Percentiles rank a stretch among this genome's conserved stretches.
Conservation (phyloP, 1,140 invertebrate species). For the Metaphire vulgaris region DNA sequence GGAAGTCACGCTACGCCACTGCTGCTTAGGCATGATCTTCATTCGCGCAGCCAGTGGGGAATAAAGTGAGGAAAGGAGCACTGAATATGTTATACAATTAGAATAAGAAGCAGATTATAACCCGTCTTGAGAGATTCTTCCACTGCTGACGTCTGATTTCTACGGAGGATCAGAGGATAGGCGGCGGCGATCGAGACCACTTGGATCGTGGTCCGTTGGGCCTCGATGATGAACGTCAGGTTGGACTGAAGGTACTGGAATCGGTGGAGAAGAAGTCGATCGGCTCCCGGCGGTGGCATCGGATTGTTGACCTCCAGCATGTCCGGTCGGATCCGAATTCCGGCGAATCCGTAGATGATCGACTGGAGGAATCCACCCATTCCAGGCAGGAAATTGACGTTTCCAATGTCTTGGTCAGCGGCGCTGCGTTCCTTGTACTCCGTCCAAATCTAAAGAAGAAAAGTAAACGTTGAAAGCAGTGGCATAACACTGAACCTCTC, state of each 20-base stretch:
- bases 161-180: constrained; percentile 20
- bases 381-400: constrained; percentile 28
- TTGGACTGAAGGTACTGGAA: constrained; percentile 24
- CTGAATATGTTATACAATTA: neutral
- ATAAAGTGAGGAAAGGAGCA: neutral
- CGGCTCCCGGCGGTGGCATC: constrained; percentile 16
- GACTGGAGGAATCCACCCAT: constrained; percentile 29
- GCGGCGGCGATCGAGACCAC: constrained; percentile 6
- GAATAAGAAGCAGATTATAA: neutral
- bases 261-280: constrained; percentile 3
- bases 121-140: constrained; percentile 10
- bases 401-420: constrained; percentile 20
- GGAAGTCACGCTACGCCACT: too few relatives aligned
- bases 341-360: constrained; percentile 28
- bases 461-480: too few relatives aligned
- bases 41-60: neutral
- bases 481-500: too few relatives aligned
- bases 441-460: constrained; percentile 31
- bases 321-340: constrained; percentile 26
- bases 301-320: constrained; percentile 26
- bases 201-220: constrained; percentile 7
- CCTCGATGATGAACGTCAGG: constrained; percentile 27
- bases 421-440: constrained; percentile 21
- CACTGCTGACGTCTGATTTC: constrained; percentile 1
- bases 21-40: neutral